These are phyloP conservation scores for Paramormyrops hopkinsi DNA, from an alignment of 2,797 vertebrate species.

Conservation along the genomic window DNA sequence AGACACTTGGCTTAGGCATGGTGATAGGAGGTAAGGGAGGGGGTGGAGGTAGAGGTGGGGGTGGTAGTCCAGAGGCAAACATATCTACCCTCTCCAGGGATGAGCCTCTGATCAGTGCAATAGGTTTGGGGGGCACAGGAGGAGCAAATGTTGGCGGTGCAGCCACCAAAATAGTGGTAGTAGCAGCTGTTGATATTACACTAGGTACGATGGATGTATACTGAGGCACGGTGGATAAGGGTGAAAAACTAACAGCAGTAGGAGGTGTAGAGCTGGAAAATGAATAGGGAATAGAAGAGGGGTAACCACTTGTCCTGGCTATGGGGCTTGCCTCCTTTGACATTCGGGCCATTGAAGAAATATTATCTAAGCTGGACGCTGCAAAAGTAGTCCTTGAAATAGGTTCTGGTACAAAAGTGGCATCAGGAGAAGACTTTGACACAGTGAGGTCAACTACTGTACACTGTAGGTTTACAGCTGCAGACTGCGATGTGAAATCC, in stretches of 20 bases:
- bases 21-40: conserved; percentile 79
- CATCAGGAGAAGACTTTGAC: conserved; percentile 9
- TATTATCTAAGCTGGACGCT: conserved; percentile 54
- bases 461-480: conserved; percentile 42
- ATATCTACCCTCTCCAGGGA: conserved; percentile 78
- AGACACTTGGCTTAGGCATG: conserved; percentile 79
- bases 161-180: conserved; percentile 44
- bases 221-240: conserved; percentile 67
- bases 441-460: conserved; percentile 14
- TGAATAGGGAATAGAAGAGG: conserved; percentile 18
- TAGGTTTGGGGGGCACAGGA: conserved; percentile 74
- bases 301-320: neutral
- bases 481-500: conserved; percentile 39
- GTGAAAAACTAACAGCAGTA: conserved; percentile 49
- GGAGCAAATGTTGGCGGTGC: conserved; percentile 55
- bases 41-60: conserved; percentile 62
- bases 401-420: conserved; percentile 6
- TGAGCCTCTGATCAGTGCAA: conserved; percentile 64
- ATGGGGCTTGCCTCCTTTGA: neutral
- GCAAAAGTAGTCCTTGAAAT: neutral
- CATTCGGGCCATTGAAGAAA: conserved; percentile 33
- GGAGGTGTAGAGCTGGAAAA: conserved; percentile 41
- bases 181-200: conserved; percentile 57
- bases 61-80: conserved; percentile 52
- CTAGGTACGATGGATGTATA: conserved; percentile 62